A percentile compares a stretch with the other conserved stretches of the same genome.
Evolutionary conservation across 2,113 vertebrate species (phyloP).

Genomic region (Caretta caretta): DNA sequence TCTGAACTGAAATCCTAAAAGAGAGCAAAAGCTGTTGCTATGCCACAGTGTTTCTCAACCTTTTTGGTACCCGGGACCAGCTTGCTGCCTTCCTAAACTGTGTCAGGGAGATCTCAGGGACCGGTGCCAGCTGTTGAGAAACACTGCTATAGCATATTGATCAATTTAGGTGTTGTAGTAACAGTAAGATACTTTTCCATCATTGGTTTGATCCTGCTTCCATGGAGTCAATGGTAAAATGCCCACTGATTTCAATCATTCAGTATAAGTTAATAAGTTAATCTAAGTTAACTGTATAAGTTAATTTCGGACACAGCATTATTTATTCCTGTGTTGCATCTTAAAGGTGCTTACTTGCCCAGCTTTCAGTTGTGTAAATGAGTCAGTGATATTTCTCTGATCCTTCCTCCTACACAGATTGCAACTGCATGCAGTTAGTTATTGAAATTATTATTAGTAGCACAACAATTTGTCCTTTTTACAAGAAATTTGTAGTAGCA

Average conservation of each 20-base stretch:
- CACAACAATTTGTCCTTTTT: conserved; percentile 46
- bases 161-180: background rate
- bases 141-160: background rate
- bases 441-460: conserved; percentile 25
- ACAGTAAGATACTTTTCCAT: background rate
- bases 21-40: background rate
- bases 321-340: background rate
- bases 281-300: background rate
- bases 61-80: background rate
- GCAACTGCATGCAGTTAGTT: background rate
- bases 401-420: background rate
- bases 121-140: background rate
- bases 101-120: background rate
- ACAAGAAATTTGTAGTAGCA: conserved; percentile 28
- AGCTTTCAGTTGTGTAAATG: background rate
- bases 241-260: background rate
- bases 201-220: background rate
- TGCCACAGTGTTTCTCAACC: background rate
- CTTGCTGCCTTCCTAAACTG: background rate
- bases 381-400: background rate
- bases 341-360: background rate
- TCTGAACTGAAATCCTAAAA: background rate
- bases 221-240: background rate
- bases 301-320: background rate
- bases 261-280: background rate